These are phyloP conservation scores for Xylota sylvarum DNA, from an alignment of 2,888 invertebrate species.

Conservation along the genomic window DNA sequence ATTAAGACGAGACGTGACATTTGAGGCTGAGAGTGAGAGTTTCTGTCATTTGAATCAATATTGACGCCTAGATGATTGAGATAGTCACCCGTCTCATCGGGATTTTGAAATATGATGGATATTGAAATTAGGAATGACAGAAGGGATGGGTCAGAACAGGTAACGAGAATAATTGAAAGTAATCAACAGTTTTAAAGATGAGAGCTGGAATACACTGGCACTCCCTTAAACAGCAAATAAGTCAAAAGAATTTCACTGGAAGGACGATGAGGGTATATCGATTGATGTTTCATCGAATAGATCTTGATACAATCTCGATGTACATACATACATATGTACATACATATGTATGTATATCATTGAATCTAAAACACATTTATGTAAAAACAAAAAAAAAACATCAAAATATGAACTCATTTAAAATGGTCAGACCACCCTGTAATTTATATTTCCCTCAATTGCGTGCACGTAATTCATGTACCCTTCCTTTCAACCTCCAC, in stretches of 20 bases:
- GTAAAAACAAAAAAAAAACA: background rate
- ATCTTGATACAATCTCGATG: too few relatives aligned
- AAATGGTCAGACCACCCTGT: constrained; percentile 39
- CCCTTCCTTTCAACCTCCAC: constrained; percentile 28
- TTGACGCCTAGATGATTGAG: constrained; percentile 36
- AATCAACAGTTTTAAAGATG: background rate
- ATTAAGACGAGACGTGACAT: constrained; percentile 32
- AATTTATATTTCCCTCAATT: constrained; percentile 5
- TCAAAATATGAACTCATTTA: constrained; percentile 15
- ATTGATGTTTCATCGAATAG: background rate
- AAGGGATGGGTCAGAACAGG: background rate
- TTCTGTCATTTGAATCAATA: constrained; percentile 19
- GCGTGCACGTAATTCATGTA: constrained; percentile 50
- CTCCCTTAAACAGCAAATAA: background rate
- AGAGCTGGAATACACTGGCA: background rate
- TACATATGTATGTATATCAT: too few relatives aligned
- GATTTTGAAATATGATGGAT: constrained; percentile 18
- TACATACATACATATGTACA: too few relatives aligned
- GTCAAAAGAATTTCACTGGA: too few relatives aligned
- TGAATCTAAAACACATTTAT: background rate
- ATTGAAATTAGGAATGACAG: background rate
- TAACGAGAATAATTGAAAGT: background rate
- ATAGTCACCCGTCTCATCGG: background rate
- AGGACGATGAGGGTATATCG: background rate
- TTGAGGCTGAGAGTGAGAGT: background rate